Percentiles rank a stretch among this genome's conserved stretches.
Evolutionary conservation across 2,797 vertebrate species (phyloP).

Genomic region (Pangasius mekongensis): DNA sequence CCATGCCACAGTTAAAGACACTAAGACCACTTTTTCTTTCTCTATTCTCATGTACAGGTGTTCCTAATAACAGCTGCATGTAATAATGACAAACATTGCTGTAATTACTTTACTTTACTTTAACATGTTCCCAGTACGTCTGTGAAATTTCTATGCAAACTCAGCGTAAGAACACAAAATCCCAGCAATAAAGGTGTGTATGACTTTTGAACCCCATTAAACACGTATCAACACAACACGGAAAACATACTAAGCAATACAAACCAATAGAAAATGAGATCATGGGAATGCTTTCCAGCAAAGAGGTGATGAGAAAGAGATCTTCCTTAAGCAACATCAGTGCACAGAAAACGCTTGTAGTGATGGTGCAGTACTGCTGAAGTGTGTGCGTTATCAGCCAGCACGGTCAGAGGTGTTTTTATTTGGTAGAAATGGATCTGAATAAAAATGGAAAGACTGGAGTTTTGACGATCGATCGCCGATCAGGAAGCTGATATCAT

Average conservation of each 20-base stretch:
- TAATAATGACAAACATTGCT: neutral
- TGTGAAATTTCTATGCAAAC: neutral
- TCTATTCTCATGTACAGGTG: neutral
- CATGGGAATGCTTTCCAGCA: neutral
- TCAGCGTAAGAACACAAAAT: neutral
- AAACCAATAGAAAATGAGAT: neutral
- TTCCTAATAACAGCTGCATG: neutral
- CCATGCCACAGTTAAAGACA: neutral
- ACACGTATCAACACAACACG: neutral
- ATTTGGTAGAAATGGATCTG: neutral
- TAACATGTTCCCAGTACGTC: neutral
- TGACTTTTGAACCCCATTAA: slow-evolving; percentile 22
- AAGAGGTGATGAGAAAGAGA: neutral
- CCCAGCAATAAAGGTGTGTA: neutral
- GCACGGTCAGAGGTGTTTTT: neutral
- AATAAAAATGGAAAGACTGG: neutral
- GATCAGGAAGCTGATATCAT: neutral
- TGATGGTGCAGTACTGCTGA: neutral
- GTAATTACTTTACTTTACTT: neutral
- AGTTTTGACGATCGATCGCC: neutral
- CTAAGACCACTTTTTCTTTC: neutral
- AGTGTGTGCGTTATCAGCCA: neutral
- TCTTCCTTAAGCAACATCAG: neutral
- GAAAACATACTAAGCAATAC: neutral
- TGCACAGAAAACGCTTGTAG: neutral